Evolutionary conservation across 1,140 invertebrate genomes (phyloP), one percentile per base, ranked within the genome.

Genomic region (Drosophila bocqueti): DNA sequence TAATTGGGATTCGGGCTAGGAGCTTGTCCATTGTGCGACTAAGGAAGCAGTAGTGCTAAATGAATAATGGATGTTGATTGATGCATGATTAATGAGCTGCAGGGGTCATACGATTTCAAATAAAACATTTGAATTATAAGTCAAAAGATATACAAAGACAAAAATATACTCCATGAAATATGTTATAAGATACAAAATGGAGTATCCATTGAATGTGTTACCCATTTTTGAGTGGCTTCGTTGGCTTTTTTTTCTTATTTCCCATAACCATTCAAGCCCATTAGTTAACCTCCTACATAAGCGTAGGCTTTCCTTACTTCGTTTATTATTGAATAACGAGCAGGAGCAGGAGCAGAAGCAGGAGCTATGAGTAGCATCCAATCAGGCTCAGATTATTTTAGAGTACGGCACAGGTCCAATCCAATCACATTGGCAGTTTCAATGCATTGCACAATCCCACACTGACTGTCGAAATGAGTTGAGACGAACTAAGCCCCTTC

Each of bases 351-450:
- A 21, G 6, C 2, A 21, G 21, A 5, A n/a, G 40, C n/a, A 10
- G n/a, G 11, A 31, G 38, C 43, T 36, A 29, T 21, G 16, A 73
- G 52, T n/a, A n/a, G 21, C 57, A 60, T 52, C 40, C 54, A 61
- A 73, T 73, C 52, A 72, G 29, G 24, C 13, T 8, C 8, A 47
- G 54, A 45, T 73, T 73, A 73, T 74, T 73, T 21, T 21, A 7
- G 1, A 36, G 50, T 46, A 18, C 18, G 13, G 21, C 21, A 63
- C 26, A 73, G 26, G 36, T 40, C 21, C 47, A 36, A 73, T 36
- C 71, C 58, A 62, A 75, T 75, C 57, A 73, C 31, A 45, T 18
- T 45, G 42, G 47, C 67, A 68, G 40, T 45, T 46, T 63, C 36
- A 55, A 38, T 46, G 67, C 36, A 55, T 68, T 68, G 46, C 57